These are phyloP conservation scores for Papilio demoleus DNA, from an alignment of 2,888 invertebrate genomes.

Conservation along the genomic window DNA sequence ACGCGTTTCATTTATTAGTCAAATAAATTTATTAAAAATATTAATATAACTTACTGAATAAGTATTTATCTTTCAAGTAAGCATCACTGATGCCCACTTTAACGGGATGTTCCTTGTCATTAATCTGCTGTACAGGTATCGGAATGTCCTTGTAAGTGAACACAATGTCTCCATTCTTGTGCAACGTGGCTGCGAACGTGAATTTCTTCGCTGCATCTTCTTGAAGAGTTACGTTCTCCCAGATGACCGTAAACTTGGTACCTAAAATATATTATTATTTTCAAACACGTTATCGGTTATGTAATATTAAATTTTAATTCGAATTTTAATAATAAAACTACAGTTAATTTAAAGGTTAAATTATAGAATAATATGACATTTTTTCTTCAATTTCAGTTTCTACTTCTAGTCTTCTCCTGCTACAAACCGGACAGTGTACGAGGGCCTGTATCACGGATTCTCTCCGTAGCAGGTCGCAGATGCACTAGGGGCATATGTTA, in stretches of 20 bases:
- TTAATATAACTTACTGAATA: constrained; percentile 88
- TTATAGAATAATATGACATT: too few species aligned
- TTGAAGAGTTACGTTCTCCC: constrained; percentile 95
- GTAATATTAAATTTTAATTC: too few species aligned
- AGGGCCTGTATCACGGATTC: too few species aligned
- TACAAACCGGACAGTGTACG: too few species aligned
- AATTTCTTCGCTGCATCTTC: constrained; percentile 89
- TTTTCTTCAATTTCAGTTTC: too few species aligned
- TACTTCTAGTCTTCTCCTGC: too few species aligned
- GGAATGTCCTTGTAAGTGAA: constrained; percentile 96
- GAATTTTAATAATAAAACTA: too few species aligned
- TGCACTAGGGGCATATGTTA: too few species aligned
- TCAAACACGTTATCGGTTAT: too few species aligned
- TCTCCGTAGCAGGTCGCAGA: too few species aligned
- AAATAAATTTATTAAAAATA: constrained; percentile 26
- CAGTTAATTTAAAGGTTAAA: too few species aligned
- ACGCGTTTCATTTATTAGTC: not conserved
- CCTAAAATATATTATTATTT: constrained; percentile 78
- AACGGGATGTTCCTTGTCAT: constrained; percentile 95
- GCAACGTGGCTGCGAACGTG: constrained; percentile 95
- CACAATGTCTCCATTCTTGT: constrained; percentile 94
- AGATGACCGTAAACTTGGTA: constrained; percentile 95
- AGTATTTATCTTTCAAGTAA: constrained; percentile 94
- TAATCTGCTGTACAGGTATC: constrained; percentile 88
- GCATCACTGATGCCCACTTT: constrained; percentile 99